Percentiles rank a stretch among this genome's conserved stretches.
Evolutionary conservation across 2,113 vertebrate genomes (phyloP).

Genomic region (Sardina pilchardus): DNA sequence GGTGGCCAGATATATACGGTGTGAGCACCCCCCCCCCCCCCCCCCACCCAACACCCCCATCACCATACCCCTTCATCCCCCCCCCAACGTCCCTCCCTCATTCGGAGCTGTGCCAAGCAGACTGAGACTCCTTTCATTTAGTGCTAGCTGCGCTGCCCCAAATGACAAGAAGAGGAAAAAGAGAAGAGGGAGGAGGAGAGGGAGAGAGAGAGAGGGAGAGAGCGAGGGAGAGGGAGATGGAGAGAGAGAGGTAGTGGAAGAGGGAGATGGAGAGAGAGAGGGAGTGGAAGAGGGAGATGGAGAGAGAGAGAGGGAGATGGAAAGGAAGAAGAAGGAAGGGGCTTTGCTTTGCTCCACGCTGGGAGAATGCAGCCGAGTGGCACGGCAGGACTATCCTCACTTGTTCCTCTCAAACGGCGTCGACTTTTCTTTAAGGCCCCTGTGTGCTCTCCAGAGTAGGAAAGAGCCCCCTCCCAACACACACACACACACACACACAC

Average conservation of each 20-base stretch:
- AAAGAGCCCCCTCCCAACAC: not conserved
- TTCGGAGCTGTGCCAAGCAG: constrained; percentile 10
- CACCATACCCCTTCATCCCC: not conserved
- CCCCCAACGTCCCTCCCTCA: not conserved
- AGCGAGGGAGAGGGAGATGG: not conserved
- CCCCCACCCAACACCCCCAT: not conserved
- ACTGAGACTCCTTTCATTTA: constrained; percentile 7
- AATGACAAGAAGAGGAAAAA: not conserved
- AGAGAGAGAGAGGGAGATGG: not conserved
- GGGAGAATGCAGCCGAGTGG: not conserved
- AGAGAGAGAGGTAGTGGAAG: too few relatives aligned
- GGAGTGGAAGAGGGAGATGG: not conserved
- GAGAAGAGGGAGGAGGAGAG: not conserved
- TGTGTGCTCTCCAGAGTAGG: not conserved
- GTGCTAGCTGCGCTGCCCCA: not conserved
- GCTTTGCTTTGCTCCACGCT: not conserved
- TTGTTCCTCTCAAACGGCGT: not conserved
- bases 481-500: too few relatives aligned
- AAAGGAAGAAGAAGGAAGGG: not conserved
- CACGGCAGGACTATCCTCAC: not conserved
- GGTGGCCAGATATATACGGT: not conserved
- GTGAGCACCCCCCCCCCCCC: not conserved
- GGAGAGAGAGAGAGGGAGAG: not conserved
- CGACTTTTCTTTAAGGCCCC: not conserved
- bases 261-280: not conserved